Base-by-base conservation (phyloP, 2,888 invertebrate species). In the Cotesia congregata region DNA sequence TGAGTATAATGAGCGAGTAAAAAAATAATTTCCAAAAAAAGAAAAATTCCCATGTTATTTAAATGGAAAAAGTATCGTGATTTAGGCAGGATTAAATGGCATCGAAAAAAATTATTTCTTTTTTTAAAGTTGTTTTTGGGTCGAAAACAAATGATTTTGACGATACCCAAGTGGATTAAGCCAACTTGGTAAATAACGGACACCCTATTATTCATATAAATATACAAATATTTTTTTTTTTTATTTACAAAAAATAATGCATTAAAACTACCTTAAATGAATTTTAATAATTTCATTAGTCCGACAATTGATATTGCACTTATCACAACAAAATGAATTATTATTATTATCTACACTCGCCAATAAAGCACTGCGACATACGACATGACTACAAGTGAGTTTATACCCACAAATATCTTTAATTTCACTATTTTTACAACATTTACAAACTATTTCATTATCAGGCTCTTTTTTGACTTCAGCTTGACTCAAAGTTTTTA, bases 371-470 rank as follows among this genome's bases (percentile, higher is more conserved):
- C 50, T 50, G 9, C 12, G 50, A 50, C 50, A 50, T 6, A 50
- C 12, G 12, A 50, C 12, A 50, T 50, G 50, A 50, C 50, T 6
- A 6, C 50, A 50, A 12, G 50, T 7, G 7, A 50, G 12, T 50
- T 50, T 50, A 50, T 50, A 50, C 12, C 50, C 9, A 50, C 50
- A 50, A 50, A 12, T 50, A 12, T 50, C 50, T 1, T 50, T 50
- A 6, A 50, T 50, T 12, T 50, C 12, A 50, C 12, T 12, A 50
- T 50, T 50, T n/a, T 83, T 83, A 79, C 90, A 90, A 84, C 93
- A 93, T 74, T 87, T 85, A 86, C 90, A 89, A 9, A 30, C 83
- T 75, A 79, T 78, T 71, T 40, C 67, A 74, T 67, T 75, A 40
- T 60, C 39, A 74, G 83, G 76, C 1, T 75, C 38, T 40, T 73